Conservation (phyloP, 2,797 vertebrate species). For the Sebastes dallii region DNA sequence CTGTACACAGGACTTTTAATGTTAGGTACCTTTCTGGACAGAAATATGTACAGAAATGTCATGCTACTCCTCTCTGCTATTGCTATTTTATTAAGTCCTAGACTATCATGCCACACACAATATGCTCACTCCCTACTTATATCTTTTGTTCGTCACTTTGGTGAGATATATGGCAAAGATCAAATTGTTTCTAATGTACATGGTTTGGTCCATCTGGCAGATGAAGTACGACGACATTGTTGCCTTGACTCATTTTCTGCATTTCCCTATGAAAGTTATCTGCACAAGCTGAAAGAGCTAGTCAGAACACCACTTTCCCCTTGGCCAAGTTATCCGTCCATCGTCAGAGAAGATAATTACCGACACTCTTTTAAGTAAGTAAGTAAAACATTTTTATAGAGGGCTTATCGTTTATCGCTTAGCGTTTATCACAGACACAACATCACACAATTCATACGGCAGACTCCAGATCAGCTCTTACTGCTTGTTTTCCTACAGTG, state of each 20-base stretch:
- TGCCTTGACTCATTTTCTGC: not conserved
- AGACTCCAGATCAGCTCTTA: too few relatives aligned
- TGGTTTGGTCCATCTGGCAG: not conserved
- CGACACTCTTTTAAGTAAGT: not conserved
- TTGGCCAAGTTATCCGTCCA: too few relatives aligned
- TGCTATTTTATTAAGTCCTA: not conserved
- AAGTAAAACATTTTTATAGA: too few relatives aligned
- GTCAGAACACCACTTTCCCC: not conserved
- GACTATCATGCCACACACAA: too few relatives aligned
- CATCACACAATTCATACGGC: too few relatives aligned
- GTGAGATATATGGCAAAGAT: not conserved
- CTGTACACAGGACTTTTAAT: not conserved
- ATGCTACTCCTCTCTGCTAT: not conserved
- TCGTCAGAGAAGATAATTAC: not conserved
- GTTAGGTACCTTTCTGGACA: not conserved
- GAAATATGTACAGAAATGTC: not conserved
- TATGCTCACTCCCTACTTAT: not conserved
- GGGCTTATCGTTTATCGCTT: too few relatives aligned
- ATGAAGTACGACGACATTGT: not conserved
- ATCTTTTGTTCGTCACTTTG: not conserved
- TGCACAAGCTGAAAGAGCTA: not conserved
- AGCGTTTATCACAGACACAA: too few relatives aligned
- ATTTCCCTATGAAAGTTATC: not conserved
- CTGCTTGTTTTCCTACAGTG: too few relatives aligned
- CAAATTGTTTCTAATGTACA: not conserved